phyloP scores from a whole-genome alignment of 2,797 vertebrate species.

The Molossus alvarezi region DNA sequence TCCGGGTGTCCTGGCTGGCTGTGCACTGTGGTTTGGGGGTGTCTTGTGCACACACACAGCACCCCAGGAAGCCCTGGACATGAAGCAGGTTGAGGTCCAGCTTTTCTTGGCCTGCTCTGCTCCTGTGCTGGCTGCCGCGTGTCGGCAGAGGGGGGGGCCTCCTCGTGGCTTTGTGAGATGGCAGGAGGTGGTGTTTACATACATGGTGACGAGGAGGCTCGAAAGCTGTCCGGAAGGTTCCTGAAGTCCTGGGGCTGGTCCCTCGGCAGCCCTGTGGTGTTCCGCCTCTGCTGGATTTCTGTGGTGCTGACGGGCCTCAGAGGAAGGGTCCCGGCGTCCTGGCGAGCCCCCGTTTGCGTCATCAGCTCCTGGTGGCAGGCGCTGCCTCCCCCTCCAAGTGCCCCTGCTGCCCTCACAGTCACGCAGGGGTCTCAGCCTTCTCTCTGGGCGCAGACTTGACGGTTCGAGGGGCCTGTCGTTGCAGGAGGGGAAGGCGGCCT shows the following conservation, averaged over 20 bases:
- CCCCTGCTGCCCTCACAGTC: background rate
- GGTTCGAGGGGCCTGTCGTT: background rate
- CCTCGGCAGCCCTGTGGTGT: background rate
- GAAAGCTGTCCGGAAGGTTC: background rate
- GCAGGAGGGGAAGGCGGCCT: conserved; percentile 98
- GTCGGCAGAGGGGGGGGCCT: background rate
- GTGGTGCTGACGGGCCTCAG: too few species aligned
- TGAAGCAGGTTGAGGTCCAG: fast-evolving
- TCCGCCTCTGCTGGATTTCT: background rate
- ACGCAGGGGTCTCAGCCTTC: background rate
- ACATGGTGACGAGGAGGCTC: too few species aligned
- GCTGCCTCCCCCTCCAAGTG: background rate
- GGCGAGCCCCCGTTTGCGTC: background rate
- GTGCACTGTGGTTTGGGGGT: background rate
- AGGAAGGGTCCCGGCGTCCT: background rate
- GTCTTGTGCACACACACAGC: too few species aligned
- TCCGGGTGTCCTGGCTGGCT: background rate
- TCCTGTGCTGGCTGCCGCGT: too few species aligned
- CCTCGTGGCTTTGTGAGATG: background rate
- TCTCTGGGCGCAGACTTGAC: background rate
- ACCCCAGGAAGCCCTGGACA: background rate
- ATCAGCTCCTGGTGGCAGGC: background rate
- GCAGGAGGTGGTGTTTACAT: too few species aligned
- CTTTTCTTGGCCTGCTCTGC: too few species aligned
- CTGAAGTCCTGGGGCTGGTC: background rate